phyloP scores from a whole-genome alignment of 2,888 invertebrate genomes.

The Thumatha senex region DNA sequence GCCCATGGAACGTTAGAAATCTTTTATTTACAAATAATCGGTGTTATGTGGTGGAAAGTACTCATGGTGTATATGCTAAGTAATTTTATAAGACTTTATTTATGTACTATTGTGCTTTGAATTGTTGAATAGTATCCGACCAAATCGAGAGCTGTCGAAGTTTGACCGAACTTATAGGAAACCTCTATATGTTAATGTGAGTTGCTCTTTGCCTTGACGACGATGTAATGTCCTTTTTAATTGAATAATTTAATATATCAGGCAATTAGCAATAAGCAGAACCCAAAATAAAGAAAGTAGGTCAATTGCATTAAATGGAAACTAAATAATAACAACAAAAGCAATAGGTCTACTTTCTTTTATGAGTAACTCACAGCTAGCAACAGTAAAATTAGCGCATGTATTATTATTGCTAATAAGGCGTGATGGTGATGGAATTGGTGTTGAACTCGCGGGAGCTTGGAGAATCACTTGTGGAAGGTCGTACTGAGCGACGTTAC shows the following conservation, averaged over 20 bases:
- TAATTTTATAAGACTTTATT: too few species aligned
- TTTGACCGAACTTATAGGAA: neutral
- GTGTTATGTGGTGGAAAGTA: too few species aligned
- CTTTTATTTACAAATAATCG: too few species aligned
- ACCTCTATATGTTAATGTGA: constrained; percentile 41
- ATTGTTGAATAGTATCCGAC: too few species aligned
- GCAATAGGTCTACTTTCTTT: constrained; percentile 57
- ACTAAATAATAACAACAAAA: constrained; percentile 15
- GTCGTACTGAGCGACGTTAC: constrained; percentile 85
- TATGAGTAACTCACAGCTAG: constrained; percentile 84
- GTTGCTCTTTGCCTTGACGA: constrained; percentile 50
- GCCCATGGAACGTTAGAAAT: too few species aligned
- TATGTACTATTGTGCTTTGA: too few species aligned
- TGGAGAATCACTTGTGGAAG: constrained; percentile 90
- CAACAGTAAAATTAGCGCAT: constrained; percentile 83
- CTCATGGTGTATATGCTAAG: too few species aligned
- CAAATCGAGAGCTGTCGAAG: too few species aligned
- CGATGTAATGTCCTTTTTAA: constrained; percentile 1
- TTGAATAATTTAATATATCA: constrained; percentile 6
- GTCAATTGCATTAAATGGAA: constrained; percentile 47
- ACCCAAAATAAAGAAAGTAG: constrained; percentile 54
- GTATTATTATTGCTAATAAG: constrained; percentile 76
- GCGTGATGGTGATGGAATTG: constrained; percentile 80
- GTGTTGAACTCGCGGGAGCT: constrained; percentile 87
- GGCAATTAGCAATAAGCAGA: constrained; percentile 59